Conservation (phyloP, 2,888 invertebrate genomes). For the Cancer borealis region DNA sequence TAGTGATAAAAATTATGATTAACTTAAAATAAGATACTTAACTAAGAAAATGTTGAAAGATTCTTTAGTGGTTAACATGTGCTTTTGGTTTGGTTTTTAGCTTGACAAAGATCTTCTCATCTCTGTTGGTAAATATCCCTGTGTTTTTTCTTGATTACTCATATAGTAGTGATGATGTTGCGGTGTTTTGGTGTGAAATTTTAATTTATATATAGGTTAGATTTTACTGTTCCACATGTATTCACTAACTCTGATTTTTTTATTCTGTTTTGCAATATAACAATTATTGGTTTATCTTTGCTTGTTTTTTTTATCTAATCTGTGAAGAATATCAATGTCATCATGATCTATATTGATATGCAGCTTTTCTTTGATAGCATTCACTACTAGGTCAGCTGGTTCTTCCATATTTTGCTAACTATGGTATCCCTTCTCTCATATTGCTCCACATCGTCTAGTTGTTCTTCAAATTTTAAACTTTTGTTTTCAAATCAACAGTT, state of each 20-base stretch:
- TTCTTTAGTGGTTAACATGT: constrained; percentile 7
- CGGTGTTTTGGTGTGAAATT: constrained; percentile 10
- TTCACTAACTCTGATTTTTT: background rate
- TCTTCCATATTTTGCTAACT: background rate
- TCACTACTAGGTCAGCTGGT: background rate
- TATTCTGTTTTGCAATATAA: background rate
- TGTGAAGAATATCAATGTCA: too few species aligned
- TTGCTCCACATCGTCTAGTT: background rate
- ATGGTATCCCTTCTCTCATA: constrained; percentile 26
- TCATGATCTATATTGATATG: too few species aligned
- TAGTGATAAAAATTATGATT: background rate
- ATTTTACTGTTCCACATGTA: background rate
- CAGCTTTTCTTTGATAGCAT: too few species aligned
- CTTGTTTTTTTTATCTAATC: too few species aligned
- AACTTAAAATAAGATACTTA: background rate
- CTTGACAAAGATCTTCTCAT: constrained; percentile 35
- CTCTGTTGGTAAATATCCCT: background rate
- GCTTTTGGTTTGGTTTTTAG: constrained; percentile 27
- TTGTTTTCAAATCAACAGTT: background rate
- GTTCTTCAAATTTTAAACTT: background rate
- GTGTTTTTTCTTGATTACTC: constrained; percentile 7
- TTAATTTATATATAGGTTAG: constrained; percentile 22
- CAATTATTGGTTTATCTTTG: background rate
- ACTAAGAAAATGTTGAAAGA: constrained; percentile 1
- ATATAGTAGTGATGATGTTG: constrained; percentile 1